Base-by-base conservation (phyloP, 2,113 vertebrate genomes). In the Serinus canaria region DNA sequence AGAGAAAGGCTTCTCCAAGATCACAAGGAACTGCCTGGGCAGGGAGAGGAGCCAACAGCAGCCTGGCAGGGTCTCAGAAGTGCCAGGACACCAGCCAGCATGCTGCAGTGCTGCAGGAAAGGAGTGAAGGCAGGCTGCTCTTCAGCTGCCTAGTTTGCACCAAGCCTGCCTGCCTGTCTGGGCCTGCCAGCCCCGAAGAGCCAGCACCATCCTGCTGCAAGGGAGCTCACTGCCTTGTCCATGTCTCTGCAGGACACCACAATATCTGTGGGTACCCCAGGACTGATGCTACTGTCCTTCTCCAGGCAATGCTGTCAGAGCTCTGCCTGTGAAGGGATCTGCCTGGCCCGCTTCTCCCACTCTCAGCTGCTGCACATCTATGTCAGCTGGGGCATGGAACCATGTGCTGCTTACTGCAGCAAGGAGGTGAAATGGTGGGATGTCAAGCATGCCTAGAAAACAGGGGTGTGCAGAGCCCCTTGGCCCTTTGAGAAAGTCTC, bases 401-500 rank as follows among this genome's bases (percentile, higher is more conserved):
- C 4, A 13, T 0, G 0, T 20, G 24, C 50, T 24, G 56, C 28
- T 76, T 28, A 30, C 35, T 7, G 18, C 44, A 83, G 30, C 46
- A 66, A 35, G 52, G n/a, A 60, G 41, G 23, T 58, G 35, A 62
- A 37, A 67, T 3, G 7, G 18, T 37, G 20, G 13, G 16, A 68
- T 35, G 17, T 31, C 33, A 59, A 68, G 7, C 13, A 37, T 25
- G 37, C 11, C 27, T 20, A 5, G 47, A 37, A 68, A 37, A 16
- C 11, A 30, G 30, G n/a, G 13, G 15, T 69, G 16, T 39, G 35
- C 15, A 75, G 62, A 50, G 27, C 8, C 23, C 22, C 13, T 14
- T 5, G 13, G 21, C n/a, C 25, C 25, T 35, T 21, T 0, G 0
- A 70, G 17, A 27, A 35, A 14, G 21, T 41, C 37, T 33, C 50